Evolutionary conservation across 2,113 vertebrate genomes (phyloP).

Genomic region (Motacilla alba): DNA sequence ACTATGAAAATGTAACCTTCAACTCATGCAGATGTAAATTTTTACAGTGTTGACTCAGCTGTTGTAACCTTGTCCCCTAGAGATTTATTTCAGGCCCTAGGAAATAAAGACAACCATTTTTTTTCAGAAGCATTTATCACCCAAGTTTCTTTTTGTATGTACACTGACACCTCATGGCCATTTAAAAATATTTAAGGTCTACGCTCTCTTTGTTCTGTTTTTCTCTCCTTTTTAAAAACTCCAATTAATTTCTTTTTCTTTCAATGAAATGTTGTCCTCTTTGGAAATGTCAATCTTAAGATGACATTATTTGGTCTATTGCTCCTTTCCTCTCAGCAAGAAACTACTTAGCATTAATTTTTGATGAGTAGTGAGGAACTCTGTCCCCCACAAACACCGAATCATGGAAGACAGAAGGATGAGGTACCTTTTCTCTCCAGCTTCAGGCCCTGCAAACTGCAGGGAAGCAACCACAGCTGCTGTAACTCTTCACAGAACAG

Average conservation of each 20-base stretch:
- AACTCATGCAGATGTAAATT: neutral
- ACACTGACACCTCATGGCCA: slow-evolving; percentile 48
- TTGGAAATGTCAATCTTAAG: neutral
- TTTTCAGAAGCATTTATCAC: neutral
- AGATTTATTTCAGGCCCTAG: neutral
- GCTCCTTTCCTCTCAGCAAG: neutral
- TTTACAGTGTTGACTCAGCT: neutral
- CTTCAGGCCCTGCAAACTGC: neutral
- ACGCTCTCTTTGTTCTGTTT: neutral
- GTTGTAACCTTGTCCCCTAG: neutral
- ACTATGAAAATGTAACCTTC: neutral
- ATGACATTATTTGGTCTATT: neutral
- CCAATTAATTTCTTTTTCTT: neutral
- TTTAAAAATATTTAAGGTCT: neutral
- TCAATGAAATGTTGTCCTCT: neutral
- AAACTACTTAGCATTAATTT: neutral
- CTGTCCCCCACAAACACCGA: neutral
- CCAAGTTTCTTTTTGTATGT: neutral
- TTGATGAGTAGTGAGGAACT: neutral
- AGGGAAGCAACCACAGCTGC: neutral
- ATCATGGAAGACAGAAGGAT: neutral
- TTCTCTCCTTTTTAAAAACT: neutral
- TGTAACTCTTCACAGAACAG: neutral
- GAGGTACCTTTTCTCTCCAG: neutral
- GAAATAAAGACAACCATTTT: neutral